A percentile compares a stretch with the other conserved stretches of the same genome.
These are phyloP conservation scores for Echiichthys vipera DNA, from an alignment of 2,797 vertebrate species.

Conservation along the genomic window DNA sequence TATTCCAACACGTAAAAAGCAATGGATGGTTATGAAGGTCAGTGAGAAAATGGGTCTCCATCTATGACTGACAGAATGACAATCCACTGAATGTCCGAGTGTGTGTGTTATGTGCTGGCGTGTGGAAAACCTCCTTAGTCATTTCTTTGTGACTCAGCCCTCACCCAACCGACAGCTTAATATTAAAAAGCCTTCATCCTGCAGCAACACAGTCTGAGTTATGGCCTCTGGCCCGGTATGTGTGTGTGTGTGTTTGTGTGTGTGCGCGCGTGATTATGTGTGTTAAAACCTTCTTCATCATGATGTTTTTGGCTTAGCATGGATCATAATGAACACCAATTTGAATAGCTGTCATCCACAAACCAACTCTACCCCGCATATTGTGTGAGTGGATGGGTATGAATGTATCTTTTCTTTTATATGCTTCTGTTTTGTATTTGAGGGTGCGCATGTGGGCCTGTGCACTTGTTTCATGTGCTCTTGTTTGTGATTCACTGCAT, in stretches of 20 bases:
- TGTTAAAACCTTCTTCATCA: slow-evolving; percentile 71
- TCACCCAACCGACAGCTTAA: slow-evolving; percentile 67
- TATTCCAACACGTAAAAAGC: slow-evolving; percentile 35
- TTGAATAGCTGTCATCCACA: slow-evolving; percentile 62
- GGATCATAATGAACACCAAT: slow-evolving; percentile 71
- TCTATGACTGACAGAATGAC: slow-evolving; percentile 43
- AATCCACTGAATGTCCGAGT: not conserved
- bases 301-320: slow-evolving; percentile 66
- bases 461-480: slow-evolving; percentile 18
- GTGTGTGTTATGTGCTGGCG: slow-evolving; percentile 22
- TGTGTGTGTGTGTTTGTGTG: slow-evolving; percentile 10
- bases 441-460: not conserved
- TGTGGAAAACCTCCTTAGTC: slow-evolving; percentile 59
- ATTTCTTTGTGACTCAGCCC: slow-evolving; percentile 65
- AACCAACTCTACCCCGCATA: slow-evolving; percentile 37
- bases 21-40: slow-evolving; percentile 47
- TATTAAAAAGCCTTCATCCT: slow-evolving; percentile 70
- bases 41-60: slow-evolving; percentile 39
- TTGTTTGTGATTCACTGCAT: slow-evolving; percentile 33
- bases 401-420: slow-evolving; percentile 35
- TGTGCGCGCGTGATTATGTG: slow-evolving; percentile 45
- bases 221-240: slow-evolving; percentile 40
- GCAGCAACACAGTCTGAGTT: slow-evolving; percentile 59
- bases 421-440: slow-evolving; percentile 38
- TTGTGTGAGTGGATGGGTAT: slow-evolving; percentile 3